Conservation (phyloP, 2,888 invertebrate genomes). For the Chrysodeixis includens region DNA sequence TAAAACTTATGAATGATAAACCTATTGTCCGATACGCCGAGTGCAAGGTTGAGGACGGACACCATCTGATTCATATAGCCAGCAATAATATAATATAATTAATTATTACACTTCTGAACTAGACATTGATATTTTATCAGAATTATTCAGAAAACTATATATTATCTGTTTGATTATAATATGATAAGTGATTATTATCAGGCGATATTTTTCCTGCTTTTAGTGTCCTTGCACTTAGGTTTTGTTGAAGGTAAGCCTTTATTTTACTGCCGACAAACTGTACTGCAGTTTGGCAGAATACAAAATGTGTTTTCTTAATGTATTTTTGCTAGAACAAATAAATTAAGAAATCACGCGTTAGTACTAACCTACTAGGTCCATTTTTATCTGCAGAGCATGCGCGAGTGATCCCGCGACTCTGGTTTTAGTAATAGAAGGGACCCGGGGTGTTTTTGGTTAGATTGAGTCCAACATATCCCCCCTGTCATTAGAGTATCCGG, state of each 20-base stretch:
- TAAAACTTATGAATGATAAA: not conserved
- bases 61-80: not conserved
- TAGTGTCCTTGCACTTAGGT: not conserved
- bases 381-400: too few relatives aligned
- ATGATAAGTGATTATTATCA: not conserved
- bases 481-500: too few relatives aligned
- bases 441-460: too few relatives aligned
- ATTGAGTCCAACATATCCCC: too few relatives aligned
- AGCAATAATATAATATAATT: not conserved
- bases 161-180: not conserved
- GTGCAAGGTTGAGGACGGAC: not conserved
- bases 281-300: too few relatives aligned
- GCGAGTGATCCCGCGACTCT: too few relatives aligned
- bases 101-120: not conserved
- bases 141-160: not conserved
- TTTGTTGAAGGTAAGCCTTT: not conserved
- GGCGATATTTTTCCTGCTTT: not conserved
- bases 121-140: constrained; percentile 3
- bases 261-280: not conserved
- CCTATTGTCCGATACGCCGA: not conserved
- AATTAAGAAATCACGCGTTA: too few relatives aligned
- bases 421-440: too few relatives aligned
- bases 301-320: too few relatives aligned
- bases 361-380: too few relatives aligned
- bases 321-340: too few relatives aligned